Base-by-base conservation (phyloP, 1,140 invertebrate genomes). In the Formica selysi region DNA sequence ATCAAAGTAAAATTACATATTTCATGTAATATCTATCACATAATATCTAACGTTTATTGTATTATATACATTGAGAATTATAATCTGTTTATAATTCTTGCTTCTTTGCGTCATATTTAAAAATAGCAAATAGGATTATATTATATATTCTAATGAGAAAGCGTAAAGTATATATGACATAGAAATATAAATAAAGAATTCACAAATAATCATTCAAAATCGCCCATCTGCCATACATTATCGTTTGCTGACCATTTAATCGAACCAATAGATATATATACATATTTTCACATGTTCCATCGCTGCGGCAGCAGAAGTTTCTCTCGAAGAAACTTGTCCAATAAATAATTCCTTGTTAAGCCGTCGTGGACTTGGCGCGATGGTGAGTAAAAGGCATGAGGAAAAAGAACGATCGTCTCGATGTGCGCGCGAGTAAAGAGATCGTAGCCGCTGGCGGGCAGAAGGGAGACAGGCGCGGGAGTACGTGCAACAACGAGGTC, bases 301-400 rank as follows among this genome's bases (percentile, higher is more conserved):
- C 38, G 67, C 67, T 57, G 87, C 76, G 87, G 88, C 36, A 78
- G 88, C 84, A 67, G 76, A 89, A 89, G 88, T 89, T 89, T 86
- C 29, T 32, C 10, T 6, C 26, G 67, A 61, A 84, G 89, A 92
- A 92, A 92, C 89, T 91, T 91, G 89, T 10, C 54, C 89, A 64
- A 92, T 92, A 91, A 92, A 92, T 90, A 92, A 91, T 91, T 91
- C 90, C 73, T 89, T 67, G 85, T 85, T 85, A 88, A 88, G 84
- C 71, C 89, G 84, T 86, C 84, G 62, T 80, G 86, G 81, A 83
- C 70, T 86, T 67, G 84, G 51, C 64, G 54, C 64, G 51, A 41
- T 54, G 86, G 86, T 51, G 87, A 85, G 73, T 57, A 68, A 64
- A 76, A 71, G 26, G 36, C 41, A 44, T 48, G 38, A 26, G 29